Base-by-base conservation (phyloP, 2,113 vertebrate genomes). In the Micronisus gabar region DNA sequence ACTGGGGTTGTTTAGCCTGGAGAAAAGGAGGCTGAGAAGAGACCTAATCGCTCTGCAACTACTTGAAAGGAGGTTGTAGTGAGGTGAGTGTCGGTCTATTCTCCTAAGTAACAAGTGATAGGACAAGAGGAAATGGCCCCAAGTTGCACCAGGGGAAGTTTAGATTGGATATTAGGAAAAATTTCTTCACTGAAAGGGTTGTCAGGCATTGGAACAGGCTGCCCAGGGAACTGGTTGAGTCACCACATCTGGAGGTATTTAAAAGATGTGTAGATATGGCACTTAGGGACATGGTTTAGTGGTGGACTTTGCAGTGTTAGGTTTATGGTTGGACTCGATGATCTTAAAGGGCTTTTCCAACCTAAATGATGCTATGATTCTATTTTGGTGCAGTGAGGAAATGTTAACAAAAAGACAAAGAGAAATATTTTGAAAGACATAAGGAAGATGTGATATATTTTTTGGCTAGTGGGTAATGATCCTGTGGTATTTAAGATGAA, bases 101-200 rank as follows among this genome's bases (percentile, higher is more conserved):
- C 5, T 63, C 21, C 20, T 50, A 56, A 4, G 11, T 10, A 19
- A 25, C 40, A 9, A 36, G 26, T 0, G 13, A 59, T 13, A 85
- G 34, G 13, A 75, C 1, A 3, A 43, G 50, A 85, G 23, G 30
- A 66, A 92, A 71, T 1, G 0, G 41, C 71, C 17, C 79, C 59
- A 56, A 9, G 36, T 63, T 83, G 83, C 0, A 6, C 20, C 50
- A 71, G 11, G 34, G 13, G 0, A 71, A 11, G 34, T 1, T 29
- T 56, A 74, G 41, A 3, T 0, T 48, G n/a, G 30, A 8, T 1
- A 32, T 0, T 0, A 6, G 59, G 8, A 38, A 3, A 3, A n/a
- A 59, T 30, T 19, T 55, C 12, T 18, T 2, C 26, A 15, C 8
- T 0, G 27, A 25, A 62, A 45, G 20, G 1, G 40, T 23, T 43